Base-by-base conservation (phyloP, 1,140 invertebrate genomes). In the Plectrocnemia conspersa region DNA sequence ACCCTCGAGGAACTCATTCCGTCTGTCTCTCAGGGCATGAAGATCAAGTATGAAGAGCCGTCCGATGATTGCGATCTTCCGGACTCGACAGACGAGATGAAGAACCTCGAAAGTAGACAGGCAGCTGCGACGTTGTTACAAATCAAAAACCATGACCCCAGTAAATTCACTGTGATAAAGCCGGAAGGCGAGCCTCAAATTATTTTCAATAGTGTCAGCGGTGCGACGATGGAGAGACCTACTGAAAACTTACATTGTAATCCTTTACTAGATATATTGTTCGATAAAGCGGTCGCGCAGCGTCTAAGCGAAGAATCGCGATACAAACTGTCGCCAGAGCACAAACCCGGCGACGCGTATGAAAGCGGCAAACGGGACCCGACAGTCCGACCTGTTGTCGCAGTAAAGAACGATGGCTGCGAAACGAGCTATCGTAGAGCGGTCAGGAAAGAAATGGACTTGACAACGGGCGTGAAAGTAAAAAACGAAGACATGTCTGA, bases 51-150 rank as follows among this genome's bases (percentile, higher is more conserved):
- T 60, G 54, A 67, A 48, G 72, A 72, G 61, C 27, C 25, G 27
- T 71, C 72, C 58, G 64, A 63, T 3, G 72, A 73, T 59, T 67
- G 70, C 29, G 73, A 72, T 18, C 70, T 72, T 6, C 74, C 74
- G 13, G 74, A 76, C 60, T 75, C 74, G 1, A 76, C 73, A 7
- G 74, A 76, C 35, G 74, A 76, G 58, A 73, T 75, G 72, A 76
- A 76, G 55, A 74, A 74, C 46, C 61, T 74, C 23, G 74, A 76
- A 63, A 75, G 73, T 55, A 65, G 74, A 52, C 71, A 75, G 61
- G 74, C 74, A 56, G 74, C 74, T 27, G 74, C 73, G 16, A 73
- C 74, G 54, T 63, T 76, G 11, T 59, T 76, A 24, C 73, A 74
- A 53, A 76, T 76, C 36, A 76, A 76, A 64, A 75, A 76, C 60